These are phyloP conservation scores for Microchrysa polita DNA, from an alignment of 2,888 invertebrate genomes.

Conservation along the genomic window DNA sequence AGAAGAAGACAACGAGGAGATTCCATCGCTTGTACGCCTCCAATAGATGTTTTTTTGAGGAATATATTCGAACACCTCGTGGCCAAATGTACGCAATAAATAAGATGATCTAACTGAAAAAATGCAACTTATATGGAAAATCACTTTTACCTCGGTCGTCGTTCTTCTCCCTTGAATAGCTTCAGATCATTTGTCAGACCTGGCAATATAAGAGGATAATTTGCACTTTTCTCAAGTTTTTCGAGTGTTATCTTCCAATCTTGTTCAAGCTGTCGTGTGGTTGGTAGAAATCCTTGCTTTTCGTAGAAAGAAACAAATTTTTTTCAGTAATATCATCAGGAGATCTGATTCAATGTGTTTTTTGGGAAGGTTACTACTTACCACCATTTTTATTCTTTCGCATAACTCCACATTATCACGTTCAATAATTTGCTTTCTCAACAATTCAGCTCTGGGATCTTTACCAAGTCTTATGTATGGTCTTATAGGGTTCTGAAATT, in stretches of 20 bases:
- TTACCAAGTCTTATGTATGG: too few relatives aligned
- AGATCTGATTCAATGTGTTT: too few relatives aligned
- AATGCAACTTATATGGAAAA: not conserved
- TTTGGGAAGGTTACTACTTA: too few relatives aligned
- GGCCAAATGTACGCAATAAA: too few relatives aligned
- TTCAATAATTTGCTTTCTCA: slow-evolving; percentile 24
- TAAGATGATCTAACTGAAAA: too few relatives aligned
- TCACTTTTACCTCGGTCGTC: slow-evolving; percentile 54
- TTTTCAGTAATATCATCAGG: too few relatives aligned
- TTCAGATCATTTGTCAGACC: slow-evolving; percentile 16
- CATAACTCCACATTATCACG: slow-evolving; percentile 22
- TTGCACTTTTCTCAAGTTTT: slow-evolving; percentile 23
- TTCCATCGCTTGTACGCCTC: too few relatives aligned
- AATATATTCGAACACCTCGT: too few relatives aligned
- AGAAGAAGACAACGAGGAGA: too few relatives aligned
- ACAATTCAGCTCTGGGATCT: too few relatives aligned
- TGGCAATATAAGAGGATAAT: slow-evolving; percentile 42
- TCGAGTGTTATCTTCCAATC: slow-evolving; percentile 39
- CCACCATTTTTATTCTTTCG: not conserved
- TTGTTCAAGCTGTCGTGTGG: slow-evolving; percentile 25
- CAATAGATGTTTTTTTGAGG: too few relatives aligned
- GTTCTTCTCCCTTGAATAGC: not conserved
- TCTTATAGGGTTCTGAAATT: too few relatives aligned
- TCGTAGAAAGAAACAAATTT: not conserved
- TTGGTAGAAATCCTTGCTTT: slow-evolving; percentile 39